phyloP scores from a whole-genome alignment of 1,140 invertebrate species.

The Limonius californicus region DNA sequence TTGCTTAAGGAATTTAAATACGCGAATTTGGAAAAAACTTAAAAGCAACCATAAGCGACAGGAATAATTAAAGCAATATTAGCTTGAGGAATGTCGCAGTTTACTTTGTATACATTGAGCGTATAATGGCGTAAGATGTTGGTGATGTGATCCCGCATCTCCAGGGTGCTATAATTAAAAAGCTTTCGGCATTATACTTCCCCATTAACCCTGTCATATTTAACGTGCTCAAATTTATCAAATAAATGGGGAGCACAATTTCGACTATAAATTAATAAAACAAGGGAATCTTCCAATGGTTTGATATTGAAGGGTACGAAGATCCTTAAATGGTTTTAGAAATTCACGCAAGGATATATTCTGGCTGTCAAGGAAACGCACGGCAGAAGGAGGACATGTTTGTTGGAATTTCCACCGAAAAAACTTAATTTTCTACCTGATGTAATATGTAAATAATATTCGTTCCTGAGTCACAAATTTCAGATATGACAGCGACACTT shows the following conservation, averaged over 20 bases:
- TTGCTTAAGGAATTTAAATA: too few relatives aligned
- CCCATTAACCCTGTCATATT: slow-evolving; percentile 6
- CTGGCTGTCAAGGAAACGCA: not conserved
- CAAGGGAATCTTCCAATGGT: not conserved
- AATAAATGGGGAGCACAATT: not conserved
- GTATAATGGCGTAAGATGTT: not conserved
- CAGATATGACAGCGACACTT: not conserved
- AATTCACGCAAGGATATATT: slow-evolving; percentile 1
- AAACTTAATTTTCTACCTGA: not conserved
- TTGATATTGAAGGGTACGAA: not conserved
- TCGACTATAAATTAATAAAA: slow-evolving; percentile 2
- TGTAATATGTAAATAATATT: slow-evolving; percentile 9
- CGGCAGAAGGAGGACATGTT: not conserved
- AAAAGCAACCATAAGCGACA: not conserved
- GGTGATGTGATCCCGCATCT: slow-evolving; percentile 3
- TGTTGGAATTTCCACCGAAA: not conserved
- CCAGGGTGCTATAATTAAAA: slow-evolving; percentile 13
- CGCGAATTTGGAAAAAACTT: not conserved
- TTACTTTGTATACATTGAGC: not conserved
- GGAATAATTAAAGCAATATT: too few relatives aligned
- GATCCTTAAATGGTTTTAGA: not conserved
- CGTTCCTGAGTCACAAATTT: slow-evolving; percentile 3
- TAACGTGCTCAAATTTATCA: slow-evolving; percentile 2
- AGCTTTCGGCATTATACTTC: slow-evolving; percentile 1
- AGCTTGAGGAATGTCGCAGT: not conserved